Base-by-base conservation (phyloP, 2,888 invertebrate genomes). In the Eupithecia tripunctaria region DNA sequence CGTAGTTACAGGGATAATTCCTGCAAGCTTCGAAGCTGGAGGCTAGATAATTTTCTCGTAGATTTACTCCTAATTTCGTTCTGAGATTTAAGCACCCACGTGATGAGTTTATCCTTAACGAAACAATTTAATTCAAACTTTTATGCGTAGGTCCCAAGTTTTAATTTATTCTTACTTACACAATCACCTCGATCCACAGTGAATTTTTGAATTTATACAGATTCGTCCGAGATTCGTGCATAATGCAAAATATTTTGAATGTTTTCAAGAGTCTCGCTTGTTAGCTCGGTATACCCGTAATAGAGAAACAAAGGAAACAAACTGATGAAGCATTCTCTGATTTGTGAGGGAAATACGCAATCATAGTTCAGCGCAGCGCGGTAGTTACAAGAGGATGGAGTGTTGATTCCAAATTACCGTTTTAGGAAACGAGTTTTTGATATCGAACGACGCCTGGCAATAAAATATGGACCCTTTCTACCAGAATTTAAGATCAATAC, bases 331-430 rank as follows among this genome's bases (percentile, higher is more conserved):
- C 79, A 82, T 78, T 82, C 84, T 86, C 82, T 83, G 82, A 86
- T 88, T 90, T 89, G 87, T 81, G 81, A 89, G 86, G 88, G 86
- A 86, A 91, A 89, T 90, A 89, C 83, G 84, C 89, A 91, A 91
- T 91, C 86, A 87, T 88, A 87, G 86, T 87, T 86, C 83, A 41
- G 64, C 64, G 68, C 70, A 62, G n/a, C 32, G 60, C 32, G 60
- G 65, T 56, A 70, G 70, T 63, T 25, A 67, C 59, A 68, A 41
- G 36, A 27, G 62, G 47, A 67, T 67, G 72, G 25, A 74, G 68
- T 72, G 75, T 70, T 84, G 87, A 88, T 90, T 87, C 80, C 63
- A 77, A 84, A 88, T 89, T 86, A 86, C 85, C 82, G 79, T 81
- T 87, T 87, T 84, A 80, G 79, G 81, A 82, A 82, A 80, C 74